Base-by-base conservation (phyloP, 2,888 invertebrate species). In the Drosophila emarginata region DNA sequence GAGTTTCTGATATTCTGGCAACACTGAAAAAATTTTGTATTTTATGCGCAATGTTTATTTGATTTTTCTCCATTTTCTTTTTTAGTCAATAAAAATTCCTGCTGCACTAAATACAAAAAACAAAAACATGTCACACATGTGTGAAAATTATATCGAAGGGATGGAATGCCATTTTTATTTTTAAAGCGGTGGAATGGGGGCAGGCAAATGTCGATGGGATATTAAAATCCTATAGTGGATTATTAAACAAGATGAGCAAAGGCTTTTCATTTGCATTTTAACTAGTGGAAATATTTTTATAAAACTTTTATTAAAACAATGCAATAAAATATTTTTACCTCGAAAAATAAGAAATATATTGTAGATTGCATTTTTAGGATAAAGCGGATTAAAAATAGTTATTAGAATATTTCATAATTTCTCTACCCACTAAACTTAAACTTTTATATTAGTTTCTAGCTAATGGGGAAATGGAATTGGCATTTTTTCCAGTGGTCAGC, bases 21-120 rank as follows among this genome's bases (percentile, higher is more conserved):
- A 36, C 15, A 32, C 15, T 36, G 53, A 51, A 18, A 62, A 64
- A 64, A 64, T 60, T 40, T 32, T 32, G 11, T 32, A 64, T 64
- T 71, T 77, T 74, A 64, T 74, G 75, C 73, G 75, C 64, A 69
- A 60, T 77, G 57, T 65, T 50, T 65, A 45, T 76, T 62, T 61
- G 67, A 72, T 63, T 71, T 70, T 63, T 64, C 54, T 52, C 50
- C 60, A 62, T 65, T 73, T 86, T 64, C 51, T 66, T 63, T 64
- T 40, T 67, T 61, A 75, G 80, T 82, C 87, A 82, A 82, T 80
- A 77, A 87, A 82, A 81, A 59, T 72, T 74, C 51, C 60, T 2
- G 4, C 23, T 53, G 60, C 5, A 12, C 50, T 36, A 51, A 18
- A 28, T 45, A 51, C 21, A 21, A 40, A 28, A 15, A 59, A 28